These are phyloP conservation scores for Lepus europaeus DNA, from an alignment of 2,113 vertebrate genomes.

Conservation along the genomic window DNA sequence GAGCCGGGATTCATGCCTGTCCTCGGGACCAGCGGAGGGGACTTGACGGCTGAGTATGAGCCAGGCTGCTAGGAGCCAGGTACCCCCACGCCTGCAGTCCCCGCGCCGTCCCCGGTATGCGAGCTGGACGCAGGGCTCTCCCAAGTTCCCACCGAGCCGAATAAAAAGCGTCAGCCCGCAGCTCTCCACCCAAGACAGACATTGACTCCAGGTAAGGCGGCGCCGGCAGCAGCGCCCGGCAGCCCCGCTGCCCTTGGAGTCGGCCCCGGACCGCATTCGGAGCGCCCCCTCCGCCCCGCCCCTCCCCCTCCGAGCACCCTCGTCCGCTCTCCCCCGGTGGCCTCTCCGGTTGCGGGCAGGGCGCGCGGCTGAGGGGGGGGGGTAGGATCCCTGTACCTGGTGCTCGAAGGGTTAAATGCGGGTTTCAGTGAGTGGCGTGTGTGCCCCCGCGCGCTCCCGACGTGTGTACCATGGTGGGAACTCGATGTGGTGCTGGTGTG, in stretches of 20 bases:
- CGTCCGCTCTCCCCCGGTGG: not conserved
- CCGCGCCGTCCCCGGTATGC: slow-evolving; percentile 88
- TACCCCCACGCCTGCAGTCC: slow-evolving; percentile 87
- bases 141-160: slow-evolving; percentile 88
- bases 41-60: slow-evolving; percentile 90
- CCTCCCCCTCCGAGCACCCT: slow-evolving; percentile 29
- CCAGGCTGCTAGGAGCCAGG: slow-evolving; percentile 90
- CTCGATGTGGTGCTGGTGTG: slow-evolving; percentile 74
- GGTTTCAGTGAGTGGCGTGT: slow-evolving; percentile 72
- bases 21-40: slow-evolving; percentile 87
- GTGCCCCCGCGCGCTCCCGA: slow-evolving; percentile 76
- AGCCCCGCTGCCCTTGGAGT: slow-evolving; percentile 75
- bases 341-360: not conserved
- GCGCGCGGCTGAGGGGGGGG: not conserved
- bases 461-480: slow-evolving; percentile 74
- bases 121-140: slow-evolving; percentile 87
- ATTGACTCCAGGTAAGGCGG: slow-evolving; percentile 90
- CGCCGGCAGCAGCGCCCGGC: slow-evolving; percentile 44
- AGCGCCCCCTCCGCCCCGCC: not conserved
- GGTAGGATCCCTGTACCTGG: not conserved
- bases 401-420: slow-evolving; percentile 66
- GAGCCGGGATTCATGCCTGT: slow-evolving; percentile 87
- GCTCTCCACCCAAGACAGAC: slow-evolving; percentile 86
- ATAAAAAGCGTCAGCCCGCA: slow-evolving; percentile 85
- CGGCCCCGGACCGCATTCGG: slow-evolving; percentile 61